phyloP scores from a whole-genome alignment of 1,140 invertebrate genomes.

The Sinonovacula constricta region DNA sequence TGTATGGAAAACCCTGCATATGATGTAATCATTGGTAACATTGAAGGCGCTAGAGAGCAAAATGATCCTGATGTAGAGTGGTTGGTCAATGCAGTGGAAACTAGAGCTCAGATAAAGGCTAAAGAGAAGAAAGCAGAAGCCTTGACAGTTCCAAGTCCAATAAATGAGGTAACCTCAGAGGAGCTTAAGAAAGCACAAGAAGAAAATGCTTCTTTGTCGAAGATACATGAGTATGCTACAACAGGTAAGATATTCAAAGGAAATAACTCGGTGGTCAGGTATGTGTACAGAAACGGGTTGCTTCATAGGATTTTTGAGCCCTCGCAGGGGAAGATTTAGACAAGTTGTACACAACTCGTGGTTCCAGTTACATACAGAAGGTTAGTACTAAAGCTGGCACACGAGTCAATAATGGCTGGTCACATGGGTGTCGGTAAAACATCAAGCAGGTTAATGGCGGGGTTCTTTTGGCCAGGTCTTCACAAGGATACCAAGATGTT shows the following conservation, averaged over 20 bases:
- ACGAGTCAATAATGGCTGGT: constrained; percentile 5
- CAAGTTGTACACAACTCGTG: neutral
- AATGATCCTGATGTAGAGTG: neutral
- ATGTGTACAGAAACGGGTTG: neutral
- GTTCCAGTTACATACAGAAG: neutral
- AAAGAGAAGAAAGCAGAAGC: neutral
- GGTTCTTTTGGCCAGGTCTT: constrained; percentile 53
- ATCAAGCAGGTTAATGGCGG: neutral
- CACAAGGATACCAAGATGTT: constrained; percentile 23
- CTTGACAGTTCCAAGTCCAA: neutral
- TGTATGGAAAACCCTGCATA: constrained; percentile 6
- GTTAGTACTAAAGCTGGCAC: neutral
- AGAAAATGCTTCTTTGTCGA: neutral
- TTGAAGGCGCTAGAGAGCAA: neutral
- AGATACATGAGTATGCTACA: neutral
- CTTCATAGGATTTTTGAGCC: neutral
- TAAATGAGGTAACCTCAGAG: neutral
- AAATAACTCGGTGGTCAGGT: no score
- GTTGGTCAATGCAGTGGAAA: neutral
- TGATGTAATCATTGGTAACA: constrained; percentile 7
- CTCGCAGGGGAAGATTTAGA: neutral
- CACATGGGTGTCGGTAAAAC: constrained; percentile 6
- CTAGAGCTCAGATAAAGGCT: neutral
- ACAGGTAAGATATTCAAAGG: neutral
- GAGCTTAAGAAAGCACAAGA: neutral